Evolutionary conservation across 1,140 invertebrate species (phyloP), one percentile per base, ranked within the genome.

Genomic region (Neoseiulus cucumeris): DNA sequence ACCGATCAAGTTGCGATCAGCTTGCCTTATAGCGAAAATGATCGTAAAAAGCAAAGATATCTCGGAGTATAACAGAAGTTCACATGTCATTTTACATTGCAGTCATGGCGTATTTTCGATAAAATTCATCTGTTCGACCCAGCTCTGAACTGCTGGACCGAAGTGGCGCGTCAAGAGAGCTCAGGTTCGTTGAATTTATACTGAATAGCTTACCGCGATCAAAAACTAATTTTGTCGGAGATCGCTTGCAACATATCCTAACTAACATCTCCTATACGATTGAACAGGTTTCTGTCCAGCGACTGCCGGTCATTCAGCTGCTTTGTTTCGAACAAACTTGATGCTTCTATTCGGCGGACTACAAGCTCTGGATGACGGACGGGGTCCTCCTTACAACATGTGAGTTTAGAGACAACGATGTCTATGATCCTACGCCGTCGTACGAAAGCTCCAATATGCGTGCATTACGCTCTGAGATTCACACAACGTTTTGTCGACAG

Each of bases 121-220:
- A 91, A 96, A 76, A 79, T 97, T 44, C 92, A 98, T 75, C 80
- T 87, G 55, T 97, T 93, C 72, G 85, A 86, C 75, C 84, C 90
- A 33, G 79, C 78, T 66, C 81, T 80, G 22, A 94, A 93, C 76
- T 82, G 84, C 68, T 97, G 93, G 93, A 82, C 79, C 64, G 79
- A 83, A 68, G 79, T 90, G 41, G 82, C 81, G 41, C 0, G 74
- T 83, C 64, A 79, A 80, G 64, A 67, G 66, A 42, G 25, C 22
- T 29, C 59, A 67, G 47, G 66, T 67, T 7, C 14, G 28, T 39
- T 39, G 33, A 39, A 39, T 9, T 39, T 39, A 4, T 39, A 39
- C 9, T 39, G n/a, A n/a, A n/a, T n/a, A n/a, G n/a, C n/a, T n/a
- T n/a, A n/a, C n/a, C n/a, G n/a, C n/a, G n/a, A n/a, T n/a, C n/a